phyloP scores from a whole-genome alignment of 2,888 invertebrate species.

The Oxytorus armatus region DNA sequence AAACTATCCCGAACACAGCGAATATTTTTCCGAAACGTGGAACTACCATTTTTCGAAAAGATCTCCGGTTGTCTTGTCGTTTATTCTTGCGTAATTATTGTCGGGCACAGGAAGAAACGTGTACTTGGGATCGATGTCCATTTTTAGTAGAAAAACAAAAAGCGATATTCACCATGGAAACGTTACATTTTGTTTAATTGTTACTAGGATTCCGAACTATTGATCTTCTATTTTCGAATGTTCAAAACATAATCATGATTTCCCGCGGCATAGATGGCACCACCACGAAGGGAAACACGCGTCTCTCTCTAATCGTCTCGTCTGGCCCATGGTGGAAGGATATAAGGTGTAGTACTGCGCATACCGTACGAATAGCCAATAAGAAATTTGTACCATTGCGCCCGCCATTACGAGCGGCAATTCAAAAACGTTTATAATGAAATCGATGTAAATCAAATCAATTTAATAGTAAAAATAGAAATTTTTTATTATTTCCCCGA shows the following conservation, averaged over 20 bases:
- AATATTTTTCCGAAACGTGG: neutral
- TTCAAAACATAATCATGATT: neutral
- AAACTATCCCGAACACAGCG: neutral
- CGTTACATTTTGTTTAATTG: constrained; percentile 35
- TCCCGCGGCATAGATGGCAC: constrained; percentile 18
- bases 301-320: too few species aligned
- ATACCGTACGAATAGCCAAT: too few species aligned
- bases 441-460: too few species aligned
- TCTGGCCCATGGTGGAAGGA: too few species aligned
- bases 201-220: constrained; percentile 25
- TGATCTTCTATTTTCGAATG: neutral
- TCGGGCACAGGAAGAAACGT: constrained; percentile 80
- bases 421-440: too few species aligned
- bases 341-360: too few species aligned
- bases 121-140: constrained; percentile 81
- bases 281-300: neutral
- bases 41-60: constrained; percentile 82
- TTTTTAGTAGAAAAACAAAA: constrained; percentile 72
- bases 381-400: too few species aligned
- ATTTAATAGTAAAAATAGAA: too few species aligned
- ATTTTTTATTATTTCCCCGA: too few species aligned
- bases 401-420: too few species aligned
- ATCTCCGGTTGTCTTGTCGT: constrained; percentile 75
- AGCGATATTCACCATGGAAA: constrained; percentile 39
- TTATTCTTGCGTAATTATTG: constrained; percentile 75